These are phyloP conservation scores for Eciton burchellii DNA, from an alignment of 1,140 invertebrate species.

Conservation along the genomic window DNA sequence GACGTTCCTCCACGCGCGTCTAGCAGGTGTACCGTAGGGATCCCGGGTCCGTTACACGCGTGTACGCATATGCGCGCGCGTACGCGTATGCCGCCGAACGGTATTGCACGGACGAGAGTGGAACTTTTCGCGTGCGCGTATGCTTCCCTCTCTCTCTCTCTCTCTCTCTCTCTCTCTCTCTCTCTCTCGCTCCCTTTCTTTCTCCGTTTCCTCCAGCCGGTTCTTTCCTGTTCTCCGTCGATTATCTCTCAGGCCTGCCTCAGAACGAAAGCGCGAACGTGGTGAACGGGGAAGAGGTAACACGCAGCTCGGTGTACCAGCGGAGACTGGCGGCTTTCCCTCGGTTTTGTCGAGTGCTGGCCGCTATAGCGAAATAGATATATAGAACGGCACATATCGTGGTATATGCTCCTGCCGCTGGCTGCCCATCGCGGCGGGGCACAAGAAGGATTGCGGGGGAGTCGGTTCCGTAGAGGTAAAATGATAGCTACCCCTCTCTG, in stretches of 20 bases:
- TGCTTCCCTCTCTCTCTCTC: not conserved
- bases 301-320: slow-evolving; percentile 76
- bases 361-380: slow-evolving; percentile 71
- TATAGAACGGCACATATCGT: slow-evolving; percentile 64
- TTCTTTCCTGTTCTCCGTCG: not conserved
- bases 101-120: slow-evolving; percentile 4
- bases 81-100: not conserved
- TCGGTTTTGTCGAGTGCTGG: slow-evolving; percentile 67
- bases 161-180: not conserved
- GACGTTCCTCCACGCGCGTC: slow-evolving; percentile 21
- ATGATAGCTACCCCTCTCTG: slow-evolving; percentile 31
- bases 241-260: slow-evolving; percentile 13
- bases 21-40: slow-evolving; percentile 23
- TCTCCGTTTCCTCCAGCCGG: not conserved
- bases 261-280: slow-evolving; percentile 65
- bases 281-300: slow-evolving; percentile 67
- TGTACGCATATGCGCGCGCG: slow-evolving; percentile 15
- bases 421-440: slow-evolving; percentile 24
- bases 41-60: slow-evolving; percentile 7
- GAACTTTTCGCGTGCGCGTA: not conserved
- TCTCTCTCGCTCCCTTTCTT: not conserved
- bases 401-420: slow-evolving; percentile 61
- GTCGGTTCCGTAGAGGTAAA: slow-evolving; percentile 34
- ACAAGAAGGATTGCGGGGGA: slow-evolving; percentile 19
- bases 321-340: slow-evolving; percentile 75